phyloP scores from a whole-genome alignment of 1,140 invertebrate species.

The Harlomillsia oculata region DNA sequence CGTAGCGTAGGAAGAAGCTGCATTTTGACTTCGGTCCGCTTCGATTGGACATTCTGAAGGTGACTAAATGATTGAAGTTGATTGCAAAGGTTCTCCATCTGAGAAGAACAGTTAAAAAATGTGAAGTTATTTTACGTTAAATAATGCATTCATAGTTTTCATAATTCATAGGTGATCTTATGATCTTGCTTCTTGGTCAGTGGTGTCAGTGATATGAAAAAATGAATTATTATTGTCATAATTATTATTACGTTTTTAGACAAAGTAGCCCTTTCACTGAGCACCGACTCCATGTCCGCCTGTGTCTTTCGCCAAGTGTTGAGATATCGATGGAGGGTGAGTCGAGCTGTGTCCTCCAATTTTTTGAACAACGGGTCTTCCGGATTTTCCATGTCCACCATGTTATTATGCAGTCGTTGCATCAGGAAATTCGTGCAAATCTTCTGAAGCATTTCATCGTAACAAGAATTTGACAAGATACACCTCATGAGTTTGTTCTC shows the following conservation, averaged over 20 bases:
- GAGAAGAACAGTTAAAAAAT: not conserved
- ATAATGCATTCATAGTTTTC: not conserved
- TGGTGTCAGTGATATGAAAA: not conserved
- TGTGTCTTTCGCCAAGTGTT: constrained; percentile 14
- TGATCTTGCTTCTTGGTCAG: not conserved
- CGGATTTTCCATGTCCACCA: not conserved
- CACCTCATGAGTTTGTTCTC: no score
- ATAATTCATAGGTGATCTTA: not conserved
- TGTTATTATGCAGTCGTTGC: not conserved
- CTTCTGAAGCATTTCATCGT: no score
- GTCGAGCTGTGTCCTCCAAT: constrained; percentile 18
- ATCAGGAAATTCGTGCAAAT: no score
- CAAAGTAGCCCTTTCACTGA: constrained; percentile 12
- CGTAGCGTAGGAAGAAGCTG: constrained; percentile 10
- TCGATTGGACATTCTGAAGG: constrained; percentile 16
- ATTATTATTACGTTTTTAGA: constrained; percentile 17
- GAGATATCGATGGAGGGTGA: constrained; percentile 22
- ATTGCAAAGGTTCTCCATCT: constrained; percentile 24
- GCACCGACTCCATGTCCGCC: not conserved
- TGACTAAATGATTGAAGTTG: constrained; percentile 28
- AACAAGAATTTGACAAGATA: no score
- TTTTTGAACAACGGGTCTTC: not conserved
- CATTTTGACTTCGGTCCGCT: constrained; percentile 10
- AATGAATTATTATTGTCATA: not conserved
- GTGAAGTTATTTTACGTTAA: not conserved